Evolutionary conservation across 1,140 invertebrate species (phyloP).

Genomic region (Drosophila ficusphila): DNA sequence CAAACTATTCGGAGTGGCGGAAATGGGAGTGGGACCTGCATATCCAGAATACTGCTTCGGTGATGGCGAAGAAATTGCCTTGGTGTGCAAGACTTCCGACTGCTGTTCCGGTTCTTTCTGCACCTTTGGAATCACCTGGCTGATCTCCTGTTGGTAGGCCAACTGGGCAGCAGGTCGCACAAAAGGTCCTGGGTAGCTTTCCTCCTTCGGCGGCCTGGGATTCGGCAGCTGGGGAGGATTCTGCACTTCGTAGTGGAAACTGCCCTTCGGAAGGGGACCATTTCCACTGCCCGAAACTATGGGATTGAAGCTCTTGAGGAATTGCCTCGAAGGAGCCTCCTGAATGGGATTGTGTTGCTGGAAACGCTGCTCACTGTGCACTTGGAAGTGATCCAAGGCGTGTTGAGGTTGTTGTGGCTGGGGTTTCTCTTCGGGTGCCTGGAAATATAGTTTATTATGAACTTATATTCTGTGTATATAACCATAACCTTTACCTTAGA

Average conservation of each 20-base stretch:
- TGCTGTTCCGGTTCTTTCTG: background rate
- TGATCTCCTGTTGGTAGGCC: conserved; percentile 44
- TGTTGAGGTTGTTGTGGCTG: conserved; percentile 4
- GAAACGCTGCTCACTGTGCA: conserved; percentile 52
- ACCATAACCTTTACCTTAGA: background rate
- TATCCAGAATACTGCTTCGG: conserved; percentile 25
- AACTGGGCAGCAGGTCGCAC: conserved; percentile 48
- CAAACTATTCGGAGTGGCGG: conserved; percentile 42
- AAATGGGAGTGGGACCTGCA: conserved; percentile 34
- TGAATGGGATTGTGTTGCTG: conserved; percentile 27
- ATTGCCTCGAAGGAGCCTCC: conserved; percentile 72
- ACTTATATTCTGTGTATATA: too few relatives aligned
- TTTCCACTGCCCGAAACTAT: conserved; percentile 45
- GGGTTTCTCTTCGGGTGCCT: background rate
- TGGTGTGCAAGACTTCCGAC: conserved; percentile 43
- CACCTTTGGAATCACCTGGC: conserved; percentile 6
- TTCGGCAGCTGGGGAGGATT: conserved; percentile 12
- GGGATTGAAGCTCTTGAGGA: conserved; percentile 76
- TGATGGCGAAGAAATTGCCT: conserved; percentile 50
- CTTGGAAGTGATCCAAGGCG: conserved; percentile 51
- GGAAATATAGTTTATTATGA: too few relatives aligned
- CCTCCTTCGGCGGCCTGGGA: conserved; percentile 12
- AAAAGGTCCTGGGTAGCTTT: conserved; percentile 14
- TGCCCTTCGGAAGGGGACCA: conserved; percentile 52
- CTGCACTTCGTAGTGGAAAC: conserved; percentile 69